Evolutionary conservation across 2,797 vertebrate genomes (phyloP).

Genomic region (Gymnothorax reevesii): DNA sequence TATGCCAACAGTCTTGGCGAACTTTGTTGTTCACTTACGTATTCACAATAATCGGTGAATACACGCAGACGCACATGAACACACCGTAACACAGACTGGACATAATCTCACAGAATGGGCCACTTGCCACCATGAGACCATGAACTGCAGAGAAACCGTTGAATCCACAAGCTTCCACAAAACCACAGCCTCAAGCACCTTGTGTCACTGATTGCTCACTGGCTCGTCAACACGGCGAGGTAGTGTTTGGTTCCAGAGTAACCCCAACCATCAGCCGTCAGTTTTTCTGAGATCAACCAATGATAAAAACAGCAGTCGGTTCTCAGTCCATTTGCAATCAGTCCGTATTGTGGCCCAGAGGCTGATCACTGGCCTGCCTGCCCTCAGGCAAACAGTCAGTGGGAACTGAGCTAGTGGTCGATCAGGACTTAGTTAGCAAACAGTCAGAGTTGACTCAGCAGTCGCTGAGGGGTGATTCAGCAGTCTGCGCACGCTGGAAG

Average conservation of each 20-base stretch:
- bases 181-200: constrained; percentile 45
- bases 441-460: background rate
- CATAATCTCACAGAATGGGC: background rate
- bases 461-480: background rate
- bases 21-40: constrained; percentile 7
- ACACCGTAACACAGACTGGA: constrained; percentile 1
- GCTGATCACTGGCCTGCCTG: background rate
- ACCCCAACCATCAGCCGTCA: constrained; percentile 42
- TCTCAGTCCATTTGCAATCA: background rate
- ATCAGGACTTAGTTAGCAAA: background rate
- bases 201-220: constrained; percentile 36
- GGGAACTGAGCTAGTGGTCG: background rate
- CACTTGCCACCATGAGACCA: background rate
- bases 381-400: background rate
- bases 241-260: constrained; percentile 31
- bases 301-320: background rate
- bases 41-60: background rate
- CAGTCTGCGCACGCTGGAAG: background rate
- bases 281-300: constrained; percentile 50
- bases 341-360: background rate
- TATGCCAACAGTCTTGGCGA: background rate
- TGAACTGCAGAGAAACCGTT: background rate
- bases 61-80: background rate
- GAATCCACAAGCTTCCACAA: constrained; percentile 37
- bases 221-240: constrained; percentile 57